Evolutionary conservation across 2,797 vertebrate genomes (phyloP).

Genomic region (Leptodactylus fallax): DNA sequence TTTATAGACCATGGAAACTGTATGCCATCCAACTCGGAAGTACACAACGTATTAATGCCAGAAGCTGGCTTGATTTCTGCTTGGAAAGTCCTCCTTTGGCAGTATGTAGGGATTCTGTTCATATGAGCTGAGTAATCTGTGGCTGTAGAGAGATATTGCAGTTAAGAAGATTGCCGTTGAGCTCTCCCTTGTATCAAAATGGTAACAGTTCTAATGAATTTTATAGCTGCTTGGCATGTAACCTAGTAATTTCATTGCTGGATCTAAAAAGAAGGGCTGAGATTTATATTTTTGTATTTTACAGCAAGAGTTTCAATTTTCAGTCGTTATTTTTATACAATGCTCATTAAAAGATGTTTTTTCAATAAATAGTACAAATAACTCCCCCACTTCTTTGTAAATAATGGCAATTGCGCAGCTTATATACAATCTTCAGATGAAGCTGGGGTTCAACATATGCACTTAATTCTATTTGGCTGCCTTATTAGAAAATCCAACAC

Average conservation of each 20-base stretch:
- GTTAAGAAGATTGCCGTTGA: slow-evolving; percentile 20
- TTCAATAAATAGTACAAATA: background rate
- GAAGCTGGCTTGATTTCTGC: background rate
- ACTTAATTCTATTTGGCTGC: background rate
- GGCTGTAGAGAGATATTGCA: slow-evolving; percentile 8
- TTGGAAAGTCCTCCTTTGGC: slow-evolving; percentile 3
- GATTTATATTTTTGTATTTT: background rate
- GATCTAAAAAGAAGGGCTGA: background rate
- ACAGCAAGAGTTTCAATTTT: background rate
- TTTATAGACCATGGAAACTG: background rate
- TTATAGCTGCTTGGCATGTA: slow-evolving; percentile 1
- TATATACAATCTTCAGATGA: background rate
- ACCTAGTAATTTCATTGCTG: background rate
- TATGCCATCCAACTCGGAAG: background rate
- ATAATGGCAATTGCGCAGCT: background rate
- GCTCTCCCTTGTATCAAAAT: slow-evolving; percentile 5
- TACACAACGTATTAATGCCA: background rate
- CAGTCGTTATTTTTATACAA: background rate
- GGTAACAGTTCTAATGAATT: slow-evolving; percentile 10
- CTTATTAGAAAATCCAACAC: background rate
- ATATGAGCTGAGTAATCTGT: slow-evolving; percentile 23
- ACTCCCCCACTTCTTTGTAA: background rate
- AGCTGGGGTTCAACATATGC: background rate
- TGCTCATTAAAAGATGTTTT: background rate
- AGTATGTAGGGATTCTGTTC: background rate